Evolutionary conservation across 2,113 vertebrate species (phyloP).

Genomic region (Pelmatolapia mariae): DNA sequence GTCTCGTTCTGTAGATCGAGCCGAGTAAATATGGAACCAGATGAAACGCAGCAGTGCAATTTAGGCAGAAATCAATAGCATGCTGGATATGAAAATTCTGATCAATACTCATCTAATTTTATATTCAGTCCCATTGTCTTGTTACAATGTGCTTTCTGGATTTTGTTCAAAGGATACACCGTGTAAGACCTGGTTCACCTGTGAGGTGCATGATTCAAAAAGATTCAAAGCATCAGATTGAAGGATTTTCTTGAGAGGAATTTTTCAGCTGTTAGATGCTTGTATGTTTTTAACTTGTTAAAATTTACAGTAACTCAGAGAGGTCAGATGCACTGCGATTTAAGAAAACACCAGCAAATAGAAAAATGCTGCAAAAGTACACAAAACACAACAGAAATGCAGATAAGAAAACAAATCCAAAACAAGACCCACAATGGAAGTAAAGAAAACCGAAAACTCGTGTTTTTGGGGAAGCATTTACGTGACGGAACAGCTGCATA

Average conservation of each 20-base stretch:
- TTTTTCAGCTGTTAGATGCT: neutral
- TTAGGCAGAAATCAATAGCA: constrained; percentile 30
- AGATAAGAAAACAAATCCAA: neutral
- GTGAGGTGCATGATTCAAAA: neutral
- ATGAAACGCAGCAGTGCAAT: neutral
- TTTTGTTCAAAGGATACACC: neutral
- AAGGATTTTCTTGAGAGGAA: neutral
- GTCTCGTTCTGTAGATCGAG: neutral
- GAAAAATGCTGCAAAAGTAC: neutral
- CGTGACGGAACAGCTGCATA: neutral
- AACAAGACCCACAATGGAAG: neutral
- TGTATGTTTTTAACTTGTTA: neutral
- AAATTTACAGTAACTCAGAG: neutral
- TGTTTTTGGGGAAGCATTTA: neutral
- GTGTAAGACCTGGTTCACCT: neutral
- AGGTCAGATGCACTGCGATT: neutral
- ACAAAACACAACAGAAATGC: neutral
- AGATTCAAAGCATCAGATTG: neutral
- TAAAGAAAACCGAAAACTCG: neutral
- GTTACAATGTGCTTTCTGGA: neutral
- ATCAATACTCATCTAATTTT: constrained; percentile 27
- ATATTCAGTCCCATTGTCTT: neutral
- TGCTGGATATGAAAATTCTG: neutral
- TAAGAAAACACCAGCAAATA: neutral
- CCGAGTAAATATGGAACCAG: neutral